A percentile compares a stretch with the other conserved stretches of the same genome.
Conservation (phyloP, 2,888 invertebrate species). For the Troides helena region DNA sequence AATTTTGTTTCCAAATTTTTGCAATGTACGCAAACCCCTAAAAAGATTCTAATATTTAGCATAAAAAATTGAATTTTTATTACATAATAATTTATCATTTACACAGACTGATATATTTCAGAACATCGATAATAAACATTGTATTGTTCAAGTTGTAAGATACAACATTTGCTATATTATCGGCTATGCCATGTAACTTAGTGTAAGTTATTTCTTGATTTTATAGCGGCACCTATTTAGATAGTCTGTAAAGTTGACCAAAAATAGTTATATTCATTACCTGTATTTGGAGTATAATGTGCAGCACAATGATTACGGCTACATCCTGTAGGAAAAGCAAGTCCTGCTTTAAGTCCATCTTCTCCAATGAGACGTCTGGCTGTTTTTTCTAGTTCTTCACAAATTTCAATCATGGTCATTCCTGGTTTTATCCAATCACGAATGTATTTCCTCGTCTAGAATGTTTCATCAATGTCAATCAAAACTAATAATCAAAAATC, state of each 20-base stretch:
- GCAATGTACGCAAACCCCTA: too few species aligned
- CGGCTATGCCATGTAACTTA: too few species aligned
- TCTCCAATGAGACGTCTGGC: slow-evolving; percentile 96
- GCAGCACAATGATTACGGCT: slow-evolving; percentile 99
- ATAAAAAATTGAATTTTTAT: too few species aligned
- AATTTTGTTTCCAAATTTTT: too few species aligned
- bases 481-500: not conserved
- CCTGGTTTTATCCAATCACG: slow-evolving; percentile 97
- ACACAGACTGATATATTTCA: too few species aligned
- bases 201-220: too few species aligned
- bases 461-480: slow-evolving; percentile 21
- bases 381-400: slow-evolving; percentile 96
- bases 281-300: slow-evolving; percentile 99
- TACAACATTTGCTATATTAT: too few species aligned
- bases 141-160: too few species aligned
- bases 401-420: slow-evolving; percentile 99
- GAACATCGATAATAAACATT: too few species aligned
- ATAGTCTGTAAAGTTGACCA: not conserved
- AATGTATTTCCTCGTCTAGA: slow-evolving; percentile 93
- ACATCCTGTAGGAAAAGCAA: slow-evolving; percentile 98
- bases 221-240: too few species aligned
- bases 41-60: too few species aligned
- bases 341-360: slow-evolving; percentile 95
- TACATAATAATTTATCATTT: too few species aligned
- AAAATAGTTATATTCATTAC: slow-evolving; percentile 42